Percentiles rank a stretch among this genome's conserved stretches.
phyloP scores from a whole-genome alignment of 2,888 invertebrate genomes.

The Drosophila meridiana region DNA sequence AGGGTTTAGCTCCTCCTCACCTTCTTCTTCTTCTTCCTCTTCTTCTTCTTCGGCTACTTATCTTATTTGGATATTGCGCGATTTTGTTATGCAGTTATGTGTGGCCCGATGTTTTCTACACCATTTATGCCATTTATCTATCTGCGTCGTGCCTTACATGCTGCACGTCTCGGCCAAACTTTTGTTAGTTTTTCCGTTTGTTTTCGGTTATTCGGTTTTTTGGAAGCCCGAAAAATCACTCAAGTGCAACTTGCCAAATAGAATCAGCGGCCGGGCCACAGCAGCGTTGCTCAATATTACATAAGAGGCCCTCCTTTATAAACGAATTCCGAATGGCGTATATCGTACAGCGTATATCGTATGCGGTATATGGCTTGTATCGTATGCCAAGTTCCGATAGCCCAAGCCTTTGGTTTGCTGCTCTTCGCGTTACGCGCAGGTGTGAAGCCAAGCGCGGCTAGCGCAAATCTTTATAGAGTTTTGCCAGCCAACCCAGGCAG shows the following conservation, averaged over 20 bases:
- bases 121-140: constrained; percentile 76
- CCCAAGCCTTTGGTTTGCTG: constrained; percentile 57
- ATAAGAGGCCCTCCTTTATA: constrained; percentile 68
- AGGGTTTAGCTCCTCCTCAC: not conserved
- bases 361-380: not conserved
- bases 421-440: constrained; percentile 75
- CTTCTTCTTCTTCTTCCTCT: not conserved
- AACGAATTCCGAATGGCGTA: constrained; percentile 41
- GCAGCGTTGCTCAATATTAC: constrained; percentile 66
- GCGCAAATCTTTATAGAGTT: constrained; percentile 81
- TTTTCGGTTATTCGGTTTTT: constrained; percentile 14
- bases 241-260: constrained; percentile 82
- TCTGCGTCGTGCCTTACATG: constrained; percentile 63
- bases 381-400: constrained; percentile 34
- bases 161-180: constrained; percentile 59
- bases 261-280: constrained; percentile 55
- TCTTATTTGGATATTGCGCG: constrained; percentile 66
- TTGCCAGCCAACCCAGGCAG: constrained; percentile 20
- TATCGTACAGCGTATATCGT: constrained; percentile 17
- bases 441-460: constrained; percentile 84
- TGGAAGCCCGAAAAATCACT: constrained; percentile 81
- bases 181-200: constrained; percentile 58
- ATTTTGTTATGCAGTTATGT: constrained; percentile 59
- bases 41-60: constrained; percentile 22
- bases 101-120: constrained; percentile 62